Conservation (phyloP, 2,113 vertebrate species). For the Rattus rattus region DNA sequence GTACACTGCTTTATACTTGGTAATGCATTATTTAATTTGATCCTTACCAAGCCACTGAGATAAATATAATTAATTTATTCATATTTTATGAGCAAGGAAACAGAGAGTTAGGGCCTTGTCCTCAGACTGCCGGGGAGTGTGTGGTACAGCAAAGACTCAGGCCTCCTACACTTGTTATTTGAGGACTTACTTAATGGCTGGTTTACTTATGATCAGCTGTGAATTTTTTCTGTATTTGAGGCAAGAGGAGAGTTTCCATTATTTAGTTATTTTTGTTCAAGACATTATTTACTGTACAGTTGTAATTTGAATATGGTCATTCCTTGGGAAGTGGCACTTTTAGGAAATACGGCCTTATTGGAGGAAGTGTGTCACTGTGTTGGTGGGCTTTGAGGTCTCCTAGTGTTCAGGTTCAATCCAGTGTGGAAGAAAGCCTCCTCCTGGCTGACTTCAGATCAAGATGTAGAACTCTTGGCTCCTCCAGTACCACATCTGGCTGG, state of each 20-base stretch:
- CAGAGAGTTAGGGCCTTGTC: neutral
- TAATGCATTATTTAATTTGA: slow-evolving; percentile 52
- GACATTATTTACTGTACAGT: neutral
- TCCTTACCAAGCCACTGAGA: slow-evolving; percentile 26
- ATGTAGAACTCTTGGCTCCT: too few species aligned
- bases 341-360: too few species aligned
- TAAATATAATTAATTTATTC: slow-evolving; percentile 46
- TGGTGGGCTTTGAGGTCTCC: too few species aligned
- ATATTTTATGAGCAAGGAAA: slow-evolving; percentile 56
- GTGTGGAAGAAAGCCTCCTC: too few species aligned
- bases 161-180: neutral
- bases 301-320: too few species aligned
- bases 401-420: too few species aligned
- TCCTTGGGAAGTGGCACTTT: too few species aligned
- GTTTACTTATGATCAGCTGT: neutral
- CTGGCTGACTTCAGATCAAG: too few species aligned
- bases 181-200: neutral
- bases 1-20: neutral
- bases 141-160: neutral
- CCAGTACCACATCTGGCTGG: too few species aligned
- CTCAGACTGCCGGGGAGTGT: neutral
- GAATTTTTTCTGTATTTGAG: neutral
- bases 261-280: neutral
- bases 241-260: neutral
- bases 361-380: too few species aligned